Evolutionary conservation across 2,888 invertebrate genomes (phyloP).

Genomic region (Trissonchulus sp.): DNA sequence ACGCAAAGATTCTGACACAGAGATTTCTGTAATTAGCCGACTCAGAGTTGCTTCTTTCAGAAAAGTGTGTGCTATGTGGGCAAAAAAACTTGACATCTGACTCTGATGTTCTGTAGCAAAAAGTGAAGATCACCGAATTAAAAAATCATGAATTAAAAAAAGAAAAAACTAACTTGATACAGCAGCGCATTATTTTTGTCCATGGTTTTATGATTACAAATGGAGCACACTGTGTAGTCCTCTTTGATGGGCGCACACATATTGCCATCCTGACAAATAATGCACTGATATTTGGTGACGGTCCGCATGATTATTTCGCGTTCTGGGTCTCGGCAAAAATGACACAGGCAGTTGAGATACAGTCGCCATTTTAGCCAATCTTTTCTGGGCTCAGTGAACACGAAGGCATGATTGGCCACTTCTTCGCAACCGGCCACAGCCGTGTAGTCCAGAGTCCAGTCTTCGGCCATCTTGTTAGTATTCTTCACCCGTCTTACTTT

Average conservation of each 20-base stretch:
- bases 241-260: neutral
- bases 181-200: neutral
- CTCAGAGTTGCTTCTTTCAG: too few species aligned
- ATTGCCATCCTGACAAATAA: neutral
- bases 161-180: neutral
- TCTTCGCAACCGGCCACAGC: neutral
- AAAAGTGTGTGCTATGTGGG: too few species aligned
- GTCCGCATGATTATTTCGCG: conserved; percentile 17
- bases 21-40: too few species aligned
- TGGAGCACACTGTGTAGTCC: neutral
- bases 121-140: too few species aligned
- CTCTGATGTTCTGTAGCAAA: too few species aligned
- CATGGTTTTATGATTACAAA: neutral
- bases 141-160: too few species aligned
- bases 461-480: too few species aligned
- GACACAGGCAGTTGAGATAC: conserved; percentile 3
- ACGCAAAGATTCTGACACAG: too few species aligned
- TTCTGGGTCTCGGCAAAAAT: conserved; percentile 5
- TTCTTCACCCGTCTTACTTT: conserved; percentile 2
- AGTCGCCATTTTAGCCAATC: conserved; percentile 20
- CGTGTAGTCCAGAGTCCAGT: neutral
- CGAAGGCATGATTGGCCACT: conserved; percentile 13
- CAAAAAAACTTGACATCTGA: too few species aligned
- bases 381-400: neutral
- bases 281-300: neutral